These are phyloP conservation scores for Scomberomorus guttatus DNA, from an alignment of 2,797 vertebrate species.

Conservation along the genomic window DNA sequence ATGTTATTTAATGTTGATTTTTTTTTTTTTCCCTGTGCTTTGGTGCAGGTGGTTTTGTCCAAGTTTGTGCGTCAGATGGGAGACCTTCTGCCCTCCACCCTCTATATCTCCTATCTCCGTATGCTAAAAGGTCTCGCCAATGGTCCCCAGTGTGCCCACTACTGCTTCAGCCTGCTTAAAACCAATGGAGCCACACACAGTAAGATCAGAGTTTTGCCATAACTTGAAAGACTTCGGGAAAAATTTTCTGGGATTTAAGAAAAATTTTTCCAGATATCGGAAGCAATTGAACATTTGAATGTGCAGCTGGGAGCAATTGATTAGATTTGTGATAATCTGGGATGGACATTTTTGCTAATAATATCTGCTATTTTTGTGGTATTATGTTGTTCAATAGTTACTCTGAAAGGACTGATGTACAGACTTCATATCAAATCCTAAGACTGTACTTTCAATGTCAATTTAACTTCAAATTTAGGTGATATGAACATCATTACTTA, in stretches of 20 bases:
- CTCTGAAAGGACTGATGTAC: background rate
- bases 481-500: background rate
- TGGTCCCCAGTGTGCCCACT: slow-evolving; percentile 96
- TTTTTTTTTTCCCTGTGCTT: slow-evolving; percentile 13
- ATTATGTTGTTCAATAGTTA: background rate
- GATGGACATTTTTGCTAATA: background rate
- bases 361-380: background rate
- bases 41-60: slow-evolving; percentile 94
- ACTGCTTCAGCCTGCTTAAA: slow-evolving; percentile 97
- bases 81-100: slow-evolving; percentile 94
- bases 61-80: slow-evolving; percentile 99
- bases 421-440: background rate
- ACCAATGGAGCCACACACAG: slow-evolving; percentile 95
- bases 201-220: slow-evolving; percentile 78
- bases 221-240: background rate
- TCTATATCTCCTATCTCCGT: slow-evolving; percentile 96
- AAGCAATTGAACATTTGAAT: background rate
- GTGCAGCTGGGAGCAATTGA: background rate
- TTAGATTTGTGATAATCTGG: background rate
- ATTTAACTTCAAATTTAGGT: background rate
- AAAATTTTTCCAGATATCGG: background rate
- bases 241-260: background rate
- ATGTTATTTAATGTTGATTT: background rate
- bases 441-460: too few relatives aligned
- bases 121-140: slow-evolving; percentile 96